phyloP scores from a whole-genome alignment of 2,888 invertebrate species.

The Malachius bipustulatus region DNA sequence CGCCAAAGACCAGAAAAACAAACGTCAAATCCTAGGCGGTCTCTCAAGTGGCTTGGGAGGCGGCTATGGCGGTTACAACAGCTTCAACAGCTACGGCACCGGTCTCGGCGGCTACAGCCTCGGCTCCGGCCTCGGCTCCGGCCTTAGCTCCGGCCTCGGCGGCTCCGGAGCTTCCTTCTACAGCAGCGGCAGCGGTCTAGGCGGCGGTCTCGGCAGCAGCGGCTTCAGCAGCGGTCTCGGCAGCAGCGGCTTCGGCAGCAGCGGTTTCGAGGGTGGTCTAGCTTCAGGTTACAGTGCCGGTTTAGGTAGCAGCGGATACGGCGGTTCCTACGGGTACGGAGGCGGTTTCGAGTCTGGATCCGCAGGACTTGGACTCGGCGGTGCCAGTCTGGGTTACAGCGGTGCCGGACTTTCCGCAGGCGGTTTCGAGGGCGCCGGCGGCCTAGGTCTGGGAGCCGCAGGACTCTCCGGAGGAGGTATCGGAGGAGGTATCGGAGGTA shows the following conservation, averaged over 20 bases:
- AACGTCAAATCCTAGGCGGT: no score
- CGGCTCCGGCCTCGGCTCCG: not conserved
- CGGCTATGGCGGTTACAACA: not conserved
- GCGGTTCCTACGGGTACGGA: not conserved
- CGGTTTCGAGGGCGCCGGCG: slow-evolving; percentile 8
- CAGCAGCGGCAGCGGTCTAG: not conserved
- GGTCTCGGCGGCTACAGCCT: not conserved
- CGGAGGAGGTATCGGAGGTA: slow-evolving; percentile 6
- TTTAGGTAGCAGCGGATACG: not conserved
- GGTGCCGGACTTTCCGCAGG: slow-evolving; percentile 5
- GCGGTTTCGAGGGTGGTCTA: not conserved
- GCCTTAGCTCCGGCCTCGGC: not conserved
- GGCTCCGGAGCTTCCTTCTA: not conserved
- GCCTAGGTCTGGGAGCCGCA: slow-evolving; percentile 5
- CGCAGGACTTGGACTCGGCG: slow-evolving; percentile 7
- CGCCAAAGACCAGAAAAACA: no score
- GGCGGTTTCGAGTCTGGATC: slow-evolving; percentile 3
- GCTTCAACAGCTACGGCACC: not conserved
- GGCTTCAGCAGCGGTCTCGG: not conserved
- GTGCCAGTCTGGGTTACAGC: slow-evolving; percentile 4
- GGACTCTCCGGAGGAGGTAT: slow-evolving; percentile 5
- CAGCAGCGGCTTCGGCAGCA: not conserved
- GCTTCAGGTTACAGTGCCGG: not conserved
- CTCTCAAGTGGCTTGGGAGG: not conserved
- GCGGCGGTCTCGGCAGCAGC: not conserved